Evolutionary conservation across 92 coral and sea anemone species (phyloP).

Genomic region (Zoanthus sansibaricus): DNA sequence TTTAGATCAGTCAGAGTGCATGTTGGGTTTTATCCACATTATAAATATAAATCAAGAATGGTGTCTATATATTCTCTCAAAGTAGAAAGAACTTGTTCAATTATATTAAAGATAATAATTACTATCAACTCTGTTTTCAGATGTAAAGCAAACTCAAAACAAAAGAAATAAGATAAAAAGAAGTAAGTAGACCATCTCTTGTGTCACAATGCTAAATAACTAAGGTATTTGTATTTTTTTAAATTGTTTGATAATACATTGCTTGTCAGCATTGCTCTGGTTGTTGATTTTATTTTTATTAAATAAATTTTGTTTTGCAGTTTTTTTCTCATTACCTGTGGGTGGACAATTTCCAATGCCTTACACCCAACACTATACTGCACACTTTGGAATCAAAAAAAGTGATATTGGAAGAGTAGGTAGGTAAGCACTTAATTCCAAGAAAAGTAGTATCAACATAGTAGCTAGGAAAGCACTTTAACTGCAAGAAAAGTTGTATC

Average conservation of each 20-base stretch:
- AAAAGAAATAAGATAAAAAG: constrained; percentile 76
- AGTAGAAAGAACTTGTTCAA: no score
- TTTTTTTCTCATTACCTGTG: constrained; percentile 82
- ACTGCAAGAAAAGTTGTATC: no score
- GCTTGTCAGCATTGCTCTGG: not conserved
- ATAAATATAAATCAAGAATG: no score
- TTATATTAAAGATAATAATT: not conserved
- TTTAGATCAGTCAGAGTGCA: no score
- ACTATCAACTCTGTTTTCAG: constrained; percentile 31
- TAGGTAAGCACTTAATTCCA: not conserved
- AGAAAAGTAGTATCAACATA: not conserved
- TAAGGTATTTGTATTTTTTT: not conserved
- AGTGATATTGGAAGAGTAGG: constrained; percentile 44
- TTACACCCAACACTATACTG: constrained; percentile 47
- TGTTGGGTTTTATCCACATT: no score
- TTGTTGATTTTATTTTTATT: not conserved
- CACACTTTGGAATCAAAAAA: constrained; percentile 42
- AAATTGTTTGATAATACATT: not conserved
- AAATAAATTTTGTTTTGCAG: constrained; percentile 66
- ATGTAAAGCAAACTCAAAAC: constrained; percentile 14
- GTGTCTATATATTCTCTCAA: no score
- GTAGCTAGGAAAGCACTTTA: no score
- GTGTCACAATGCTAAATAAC: not conserved
- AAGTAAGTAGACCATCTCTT: constrained; percentile 59
- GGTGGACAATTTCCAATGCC: constrained; percentile 83